These are phyloP conservation scores for Diaphora mendica DNA, from an alignment of 2,888 invertebrate species.

Conservation along the genomic window DNA sequence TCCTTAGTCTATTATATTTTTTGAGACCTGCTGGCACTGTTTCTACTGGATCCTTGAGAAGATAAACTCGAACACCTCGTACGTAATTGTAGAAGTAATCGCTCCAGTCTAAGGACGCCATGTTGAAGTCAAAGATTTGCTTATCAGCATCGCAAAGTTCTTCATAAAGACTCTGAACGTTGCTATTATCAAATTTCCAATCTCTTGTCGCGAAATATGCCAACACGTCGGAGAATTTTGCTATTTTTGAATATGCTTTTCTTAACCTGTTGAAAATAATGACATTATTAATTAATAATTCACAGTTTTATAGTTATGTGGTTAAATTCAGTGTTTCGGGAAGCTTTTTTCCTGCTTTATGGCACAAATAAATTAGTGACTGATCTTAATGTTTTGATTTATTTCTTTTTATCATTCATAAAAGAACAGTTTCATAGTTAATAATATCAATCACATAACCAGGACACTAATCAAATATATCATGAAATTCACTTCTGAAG, in stretches of 20 bases:
- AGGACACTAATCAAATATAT: too few relatives aligned
- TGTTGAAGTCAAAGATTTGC: slow-evolving; percentile 88
- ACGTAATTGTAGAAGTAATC: slow-evolving; percentile 89
- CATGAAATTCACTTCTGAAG: too few relatives aligned
- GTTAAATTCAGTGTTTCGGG: too few relatives aligned
- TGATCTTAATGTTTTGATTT: too few relatives aligned
- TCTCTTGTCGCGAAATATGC: slow-evolving; percentile 90
- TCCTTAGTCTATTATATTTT: slow-evolving; percentile 65
- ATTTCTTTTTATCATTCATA: too few relatives aligned
- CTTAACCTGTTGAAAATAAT: slow-evolving; percentile 86
- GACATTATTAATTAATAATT: neutral
- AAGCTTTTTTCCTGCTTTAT: too few relatives aligned
- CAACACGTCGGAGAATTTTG: slow-evolving; percentile 89
- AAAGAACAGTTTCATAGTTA: too few relatives aligned
- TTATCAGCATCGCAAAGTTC: slow-evolving; percentile 87
- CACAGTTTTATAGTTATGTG: too few relatives aligned
- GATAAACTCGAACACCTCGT: slow-evolving; percentile 89
- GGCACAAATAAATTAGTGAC: too few relatives aligned
- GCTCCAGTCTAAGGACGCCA: slow-evolving; percentile 89
- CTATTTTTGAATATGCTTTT: slow-evolving; percentile 90
- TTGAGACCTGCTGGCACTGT: slow-evolving; percentile 87
- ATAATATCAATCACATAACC: too few relatives aligned
- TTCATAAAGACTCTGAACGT: slow-evolving; percentile 83
- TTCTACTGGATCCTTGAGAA: slow-evolving; percentile 91
- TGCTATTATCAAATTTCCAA: slow-evolving; percentile 90